Percentiles rank a stretch among this genome's conserved stretches.
phyloP scores from a whole-genome alignment of 1,140 invertebrate species.

The Neotoxoptera formosana region DNA sequence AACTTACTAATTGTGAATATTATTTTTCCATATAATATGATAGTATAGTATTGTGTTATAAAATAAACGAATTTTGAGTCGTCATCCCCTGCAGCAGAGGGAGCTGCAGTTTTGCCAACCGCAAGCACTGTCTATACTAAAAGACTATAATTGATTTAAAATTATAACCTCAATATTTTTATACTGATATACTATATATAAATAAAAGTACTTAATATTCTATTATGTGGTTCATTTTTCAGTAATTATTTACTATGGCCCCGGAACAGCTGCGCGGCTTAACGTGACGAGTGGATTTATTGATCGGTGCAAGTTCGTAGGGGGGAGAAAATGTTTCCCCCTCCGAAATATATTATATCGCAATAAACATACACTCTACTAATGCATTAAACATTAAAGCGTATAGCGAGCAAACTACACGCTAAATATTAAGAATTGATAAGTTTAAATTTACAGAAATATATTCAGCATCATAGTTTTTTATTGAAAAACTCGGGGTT shows the following conservation, averaged over 20 bases:
- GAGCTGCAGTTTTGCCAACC: no score
- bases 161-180: no score
- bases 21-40: no score
- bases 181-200: no score
- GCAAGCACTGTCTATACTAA: no score
- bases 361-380: background rate
- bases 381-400: background rate
- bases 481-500: background rate
- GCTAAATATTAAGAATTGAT: background rate
- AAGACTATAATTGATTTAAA: no score
- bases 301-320: background rate
- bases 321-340: background rate
- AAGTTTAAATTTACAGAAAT: background rate
- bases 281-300: background rate
- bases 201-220: no score
- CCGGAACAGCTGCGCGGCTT: background rate
- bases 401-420: background rate
- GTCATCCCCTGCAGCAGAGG: no score
- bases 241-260: background rate
- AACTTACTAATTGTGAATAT: no score
- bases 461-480: background rate
- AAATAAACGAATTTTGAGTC: no score
- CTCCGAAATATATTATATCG: background rate
- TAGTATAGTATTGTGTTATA: no score
- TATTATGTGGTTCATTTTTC: no score